Percentiles rank a stretch among this genome's conserved stretches.
Evolutionary conservation across 2,888 invertebrate species (phyloP).

Genomic region (Orgyia antiqua): DNA sequence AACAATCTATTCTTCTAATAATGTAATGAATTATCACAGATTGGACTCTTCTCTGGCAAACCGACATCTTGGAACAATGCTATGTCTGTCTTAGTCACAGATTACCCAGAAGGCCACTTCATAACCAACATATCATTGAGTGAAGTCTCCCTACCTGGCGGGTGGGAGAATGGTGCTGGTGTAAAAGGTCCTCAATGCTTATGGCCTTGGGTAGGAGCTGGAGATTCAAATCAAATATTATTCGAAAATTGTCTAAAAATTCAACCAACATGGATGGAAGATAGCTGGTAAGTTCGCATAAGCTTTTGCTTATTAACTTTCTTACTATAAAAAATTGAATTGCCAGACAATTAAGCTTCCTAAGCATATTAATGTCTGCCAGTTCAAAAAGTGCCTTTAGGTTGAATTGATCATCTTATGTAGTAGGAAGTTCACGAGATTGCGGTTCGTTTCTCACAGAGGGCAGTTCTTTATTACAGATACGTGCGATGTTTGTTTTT

Average conservation of each 20-base stretch:
- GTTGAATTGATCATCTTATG: no score
- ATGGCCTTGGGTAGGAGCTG: slow-evolving; percentile 84
- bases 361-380: no score
- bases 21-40: no score
- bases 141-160: slow-evolving; percentile 74
- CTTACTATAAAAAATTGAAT: no score
- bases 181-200: slow-evolving; percentile 74
- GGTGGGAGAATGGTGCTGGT: slow-evolving; percentile 73
- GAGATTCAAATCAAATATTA: slow-evolving; percentile 73
- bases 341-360: no score
- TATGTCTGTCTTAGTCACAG: slow-evolving; percentile 45
- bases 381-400: no score
- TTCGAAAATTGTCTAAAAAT: slow-evolving; percentile 86
- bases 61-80: slow-evolving; percentile 62
- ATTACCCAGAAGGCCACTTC: slow-evolving; percentile 60
- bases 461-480: no score
- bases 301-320: no score
- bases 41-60: slow-evolving; percentile 55
- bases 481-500: no score
- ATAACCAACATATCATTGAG: slow-evolving; percentile 76
- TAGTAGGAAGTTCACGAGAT: no score
- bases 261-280: slow-evolving; percentile 92
- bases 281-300: slow-evolving; percentile 58
- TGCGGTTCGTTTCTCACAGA: no score
- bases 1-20: no score